Base-by-base conservation (phyloP, 2,113 vertebrate genomes). In the Noctilio leporinus region DNA sequence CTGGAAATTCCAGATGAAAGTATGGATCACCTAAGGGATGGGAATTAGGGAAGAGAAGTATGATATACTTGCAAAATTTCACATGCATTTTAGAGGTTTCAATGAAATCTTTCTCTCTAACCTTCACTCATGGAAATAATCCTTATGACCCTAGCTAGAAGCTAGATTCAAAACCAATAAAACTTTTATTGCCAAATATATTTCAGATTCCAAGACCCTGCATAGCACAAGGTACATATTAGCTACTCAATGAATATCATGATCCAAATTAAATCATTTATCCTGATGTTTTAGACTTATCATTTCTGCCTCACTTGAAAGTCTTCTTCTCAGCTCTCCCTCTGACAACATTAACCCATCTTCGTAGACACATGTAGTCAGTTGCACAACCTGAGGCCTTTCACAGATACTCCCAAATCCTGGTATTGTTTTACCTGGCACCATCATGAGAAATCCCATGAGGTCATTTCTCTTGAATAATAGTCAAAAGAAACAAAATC, bases 401-500 rank as follows among this genome's bases (percentile, higher is more conserved):
- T 72, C 53, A 91, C 33, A 94, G 43, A 57, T 45, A 76, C 7
- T 72, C 19, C n/a, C 20, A 24, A 43, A 30, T 49, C 51, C 19
- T 84, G 35, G 9, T 72, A 38, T 84, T 96, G 47, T 86, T 97
- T 96, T 93, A 75, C 64, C 92, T 96, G 93, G 94, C 65, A 92
- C 49, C 35, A 65, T 65, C 16, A 8, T 43, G 38, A 96, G 93
- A 94, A 91, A 92, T 93, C 84, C 65, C 95, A 93, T 97, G 89
- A 97, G 55, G 80, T 97, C 78, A 97, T 96, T 81, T 89, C 75
- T 89, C 86, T 95, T 94, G 95, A 97, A 72, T 94, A 91, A 86
- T 86, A 91, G 69, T 96, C 77, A 97, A 96, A 97, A 96, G 86
- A 95, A 97, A 96, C 77, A 96, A 94, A 96, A 95, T 96, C 59